Evolutionary conservation across 1,140 invertebrate genomes (phyloP).

Genomic region (Zaprionus taronus): DNA sequence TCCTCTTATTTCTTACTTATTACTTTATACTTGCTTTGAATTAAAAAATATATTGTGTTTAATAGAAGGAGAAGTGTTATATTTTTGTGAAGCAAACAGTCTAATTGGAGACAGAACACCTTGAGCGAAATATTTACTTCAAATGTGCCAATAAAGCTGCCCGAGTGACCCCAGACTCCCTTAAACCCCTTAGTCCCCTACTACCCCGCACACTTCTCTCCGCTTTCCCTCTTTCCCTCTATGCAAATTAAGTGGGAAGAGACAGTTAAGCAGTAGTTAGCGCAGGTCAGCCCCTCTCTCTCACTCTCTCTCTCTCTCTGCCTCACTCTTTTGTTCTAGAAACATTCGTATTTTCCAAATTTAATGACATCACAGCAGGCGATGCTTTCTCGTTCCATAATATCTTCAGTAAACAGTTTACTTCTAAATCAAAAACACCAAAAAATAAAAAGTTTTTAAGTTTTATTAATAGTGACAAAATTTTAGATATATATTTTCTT

Average conservation of each 20-base stretch:
- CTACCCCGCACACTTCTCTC: background rate
- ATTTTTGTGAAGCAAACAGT: no score
- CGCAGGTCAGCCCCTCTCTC: background rate
- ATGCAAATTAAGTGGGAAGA: background rate
- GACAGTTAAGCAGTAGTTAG: background rate
- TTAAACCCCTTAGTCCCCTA: no score
- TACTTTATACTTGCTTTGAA: no score
- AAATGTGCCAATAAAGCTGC: background rate
- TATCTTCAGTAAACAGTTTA: background rate
- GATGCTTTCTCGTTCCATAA: accelerated
- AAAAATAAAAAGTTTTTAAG: background rate
- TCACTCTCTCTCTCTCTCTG: background rate
- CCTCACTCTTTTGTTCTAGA: background rate
- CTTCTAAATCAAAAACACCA: background rate
- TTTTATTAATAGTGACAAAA: background rate
- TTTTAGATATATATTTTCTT: no score
- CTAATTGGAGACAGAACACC: no score
- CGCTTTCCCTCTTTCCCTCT: background rate
- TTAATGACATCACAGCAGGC: background rate
- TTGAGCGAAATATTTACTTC: conserved; percentile 5
- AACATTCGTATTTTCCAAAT: no score
- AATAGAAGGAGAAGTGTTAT: no score
- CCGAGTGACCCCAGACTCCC: background rate
- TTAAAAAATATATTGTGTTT: no score
- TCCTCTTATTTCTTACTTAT: no score